Conservation (phyloP, 1,140 invertebrate genomes). For the Meloidogyne exigua region DNA sequence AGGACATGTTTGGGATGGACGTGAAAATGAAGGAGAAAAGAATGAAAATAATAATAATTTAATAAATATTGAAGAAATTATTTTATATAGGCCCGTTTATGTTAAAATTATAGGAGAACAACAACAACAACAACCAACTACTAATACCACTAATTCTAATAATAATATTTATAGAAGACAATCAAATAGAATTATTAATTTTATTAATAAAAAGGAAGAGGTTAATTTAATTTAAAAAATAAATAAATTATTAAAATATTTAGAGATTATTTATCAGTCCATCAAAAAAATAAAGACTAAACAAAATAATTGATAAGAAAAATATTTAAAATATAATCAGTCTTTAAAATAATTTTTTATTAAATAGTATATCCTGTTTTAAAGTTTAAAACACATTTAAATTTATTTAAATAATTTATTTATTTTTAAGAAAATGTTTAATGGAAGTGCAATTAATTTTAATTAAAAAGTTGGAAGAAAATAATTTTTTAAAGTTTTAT, state of each 20-base stretch:
- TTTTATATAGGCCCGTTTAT: slow-evolving; percentile 59
- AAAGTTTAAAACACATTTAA: too few species aligned
- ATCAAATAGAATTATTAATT: neutral
- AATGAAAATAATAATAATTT: slow-evolving; percentile 24
- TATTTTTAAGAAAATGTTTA: neutral
- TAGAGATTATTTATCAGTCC: too few species aligned
- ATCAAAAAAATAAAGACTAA: too few species aligned
- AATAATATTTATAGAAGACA: neutral
- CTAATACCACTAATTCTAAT: neutral
- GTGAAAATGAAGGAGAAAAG: slow-evolving; percentile 37
- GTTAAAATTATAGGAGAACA: slow-evolving; percentile 51
- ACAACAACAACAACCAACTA: neutral
- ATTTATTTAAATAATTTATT: too few species aligned
- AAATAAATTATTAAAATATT: too few species aligned
- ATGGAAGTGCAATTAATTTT: neutral
- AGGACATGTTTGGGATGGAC: slow-evolving; percentile 76
- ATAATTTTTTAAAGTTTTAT: too few species aligned
- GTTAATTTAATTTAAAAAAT: too few species aligned
- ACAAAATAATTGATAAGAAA: too few species aligned
- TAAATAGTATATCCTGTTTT: too few species aligned
- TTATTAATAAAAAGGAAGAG: too few species aligned
- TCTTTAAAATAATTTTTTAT: too few species aligned
- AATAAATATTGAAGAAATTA: slow-evolving; percentile 50
- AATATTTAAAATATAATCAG: neutral
- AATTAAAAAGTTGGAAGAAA: too few species aligned